Conservation (phyloP, 2,113 vertebrate species). For the Copsychus sechellarum region DNA sequence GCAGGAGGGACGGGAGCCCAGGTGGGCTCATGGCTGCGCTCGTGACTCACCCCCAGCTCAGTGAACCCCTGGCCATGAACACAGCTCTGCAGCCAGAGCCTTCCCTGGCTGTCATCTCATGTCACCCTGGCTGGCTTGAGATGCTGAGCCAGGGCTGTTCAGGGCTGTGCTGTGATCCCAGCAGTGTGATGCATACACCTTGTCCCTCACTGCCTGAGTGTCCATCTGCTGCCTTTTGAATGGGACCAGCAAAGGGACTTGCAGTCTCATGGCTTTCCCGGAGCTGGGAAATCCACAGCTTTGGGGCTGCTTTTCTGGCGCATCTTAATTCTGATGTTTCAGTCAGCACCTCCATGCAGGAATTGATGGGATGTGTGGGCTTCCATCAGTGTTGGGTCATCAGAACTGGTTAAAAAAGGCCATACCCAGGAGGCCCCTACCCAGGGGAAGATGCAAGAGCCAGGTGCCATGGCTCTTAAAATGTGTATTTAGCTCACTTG, state of each 20-base stretch:
- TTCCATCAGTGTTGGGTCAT: rapidly evolving
- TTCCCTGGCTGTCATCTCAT: rapidly evolving
- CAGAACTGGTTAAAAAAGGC: not conserved
- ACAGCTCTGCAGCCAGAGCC: not conserved
- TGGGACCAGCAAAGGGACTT: not conserved
- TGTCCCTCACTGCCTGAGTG: rapidly evolving
- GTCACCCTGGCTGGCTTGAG: not conserved
- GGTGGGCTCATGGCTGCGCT: rapidly evolving
- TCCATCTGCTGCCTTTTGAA: not conserved
- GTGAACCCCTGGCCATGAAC: rapidly evolving
- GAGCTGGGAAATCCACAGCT: not conserved
- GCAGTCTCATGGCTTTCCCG: not conserved
- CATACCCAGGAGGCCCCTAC: not conserved
- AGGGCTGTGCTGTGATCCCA: not conserved
- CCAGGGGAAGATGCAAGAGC: not conserved
- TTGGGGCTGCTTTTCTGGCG: too few relatives aligned
- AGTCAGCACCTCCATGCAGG: rapidly evolving
- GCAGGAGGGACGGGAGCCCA: rapidly evolving
- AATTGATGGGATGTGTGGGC: not conserved
- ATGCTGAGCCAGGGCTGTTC: not conserved
- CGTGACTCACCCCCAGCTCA: not conserved
- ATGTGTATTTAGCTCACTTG: not conserved
- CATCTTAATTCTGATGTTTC: not conserved
- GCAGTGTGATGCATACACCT: not conserved
- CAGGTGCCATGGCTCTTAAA: not conserved